Percentiles rank a stretch among this genome's conserved stretches.
These are phyloP conservation scores for Popillia japonica DNA, from an alignment of 1,140 invertebrate genomes.

Conservation along the genomic window DNA sequence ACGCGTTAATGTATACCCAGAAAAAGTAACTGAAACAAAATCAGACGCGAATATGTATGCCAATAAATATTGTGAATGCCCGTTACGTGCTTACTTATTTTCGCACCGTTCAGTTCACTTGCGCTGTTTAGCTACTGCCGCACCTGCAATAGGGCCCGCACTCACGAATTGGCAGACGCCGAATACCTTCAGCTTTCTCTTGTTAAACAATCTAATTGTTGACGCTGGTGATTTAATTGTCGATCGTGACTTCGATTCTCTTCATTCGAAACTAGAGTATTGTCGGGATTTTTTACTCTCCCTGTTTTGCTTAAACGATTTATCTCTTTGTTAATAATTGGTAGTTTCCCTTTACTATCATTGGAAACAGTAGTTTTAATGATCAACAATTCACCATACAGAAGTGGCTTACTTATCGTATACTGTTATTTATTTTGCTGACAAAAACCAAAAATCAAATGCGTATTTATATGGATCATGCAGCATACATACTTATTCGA, in stretches of 20 bases:
- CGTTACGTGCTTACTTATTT: neutral
- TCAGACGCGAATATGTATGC: neutral
- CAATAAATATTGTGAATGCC: neutral
- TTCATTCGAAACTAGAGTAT: neutral
- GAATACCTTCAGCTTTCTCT: neutral
- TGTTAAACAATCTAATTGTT: neutral
- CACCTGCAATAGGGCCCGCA: neutral
- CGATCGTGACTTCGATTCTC: neutral
- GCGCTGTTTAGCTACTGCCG: neutral
- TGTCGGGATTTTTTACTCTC: neutral
- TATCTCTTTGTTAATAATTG: neutral
- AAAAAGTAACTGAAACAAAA: neutral
- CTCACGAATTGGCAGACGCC: neutral
- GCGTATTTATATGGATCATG: no score
- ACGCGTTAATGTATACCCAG: neutral
- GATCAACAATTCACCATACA: no score
- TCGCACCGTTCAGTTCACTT: neutral
- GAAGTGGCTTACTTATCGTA: no score
- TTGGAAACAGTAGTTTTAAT: no score
- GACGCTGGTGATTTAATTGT: conserved; percentile 1
- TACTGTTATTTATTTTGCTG: no score
- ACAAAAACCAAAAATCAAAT: no score
- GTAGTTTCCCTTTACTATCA: neutral
- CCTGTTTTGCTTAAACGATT: neutral
- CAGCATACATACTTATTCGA: no score